Base-by-base conservation (phyloP, 2,888 invertebrate genomes). In the Caenorhabditis virilis region DNA sequence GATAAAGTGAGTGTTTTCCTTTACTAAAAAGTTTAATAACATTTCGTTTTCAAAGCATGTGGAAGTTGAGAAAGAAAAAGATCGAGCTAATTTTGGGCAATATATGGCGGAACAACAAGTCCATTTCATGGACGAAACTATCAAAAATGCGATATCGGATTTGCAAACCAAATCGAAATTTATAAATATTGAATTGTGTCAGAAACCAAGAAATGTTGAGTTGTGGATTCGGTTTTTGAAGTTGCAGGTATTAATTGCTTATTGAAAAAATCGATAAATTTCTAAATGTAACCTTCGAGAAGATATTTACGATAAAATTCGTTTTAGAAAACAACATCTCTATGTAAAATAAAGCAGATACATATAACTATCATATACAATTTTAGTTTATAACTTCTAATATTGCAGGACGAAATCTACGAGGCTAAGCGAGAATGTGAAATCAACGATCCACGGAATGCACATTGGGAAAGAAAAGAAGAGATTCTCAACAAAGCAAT, bases 401-500 rank as follows among this genome's bases (percentile, higher is more conserved):
- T 30, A 9, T 30, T 30, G 6, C 13, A 59, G 30, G 59, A 53
- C n/a, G 39, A 48, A 16, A 35, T 36, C 1, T 35, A 27, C 15
- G 23, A 30, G 0, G 9, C 41, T 22, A 57, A 38, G 33, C 13
- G 25, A 26, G 15, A 20, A 18, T 26, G 35, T n/a, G 35, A 20
- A 3, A 35, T 33, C 11, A 16, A n/a, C 1, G 39, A 47, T 30
- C 9, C 20, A n/a, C 16, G 27, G 15, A 30, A 22, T 1, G 33
- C 42, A 2, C 26, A 25, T 26, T 7, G 33, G 20, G 56, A 56
- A 16, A 39, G 56, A 35, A 48, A 49, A 30, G 9, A 25, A 22
- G 47, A 27, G 6, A 59, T 52, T 33, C 15, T 59, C n/a, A 4
- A 42, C 16, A 26, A 26, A n/a, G 52, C 52, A 5, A 50, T 39